Evolutionary conservation across 2,888 invertebrate genomes (phyloP), one percentile per base, ranked within the genome.

Genomic region (Acleris sparsana): DNA sequence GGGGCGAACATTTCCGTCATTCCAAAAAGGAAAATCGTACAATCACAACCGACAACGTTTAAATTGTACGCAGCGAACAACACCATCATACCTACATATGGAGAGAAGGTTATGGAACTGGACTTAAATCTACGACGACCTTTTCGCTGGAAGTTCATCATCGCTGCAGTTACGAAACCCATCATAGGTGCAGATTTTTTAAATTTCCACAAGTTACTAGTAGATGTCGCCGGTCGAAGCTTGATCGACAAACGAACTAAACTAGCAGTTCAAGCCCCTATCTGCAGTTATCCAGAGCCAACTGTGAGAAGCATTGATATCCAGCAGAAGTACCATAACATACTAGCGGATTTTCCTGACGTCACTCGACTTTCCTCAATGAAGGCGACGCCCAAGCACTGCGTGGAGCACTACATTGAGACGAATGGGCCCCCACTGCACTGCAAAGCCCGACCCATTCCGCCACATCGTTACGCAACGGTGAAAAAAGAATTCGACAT

Each of bases 1-100:
- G 22, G 43, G 6, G 43, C 43, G 11, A 43, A 43, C 3, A 49
- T 49, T 6, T 49, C 49, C 20, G 49, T 49, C 9, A 20, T 52
- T 1, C 52, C 52, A n/a, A 52, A 25, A 52, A 13, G 25, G 1
- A 52, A 7, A 52, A 7, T 3, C 13, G 5, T 25, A 16, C 52
- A 16, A 52, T 16, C 5, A n/a, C 22, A 18, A 52, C 52, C 52
- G 13, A 5, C 25, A 25, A 13, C 52, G 13, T 52, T 52, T n/a
- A 13, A 52, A 22, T 17, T 52, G 25, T 52, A 52, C 51, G 51
- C 51, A 18, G 51, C 51, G 2, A 51, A 51, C 22, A 22, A 52
- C 11, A 52, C 25, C 2, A 25, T 52, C 16, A 52, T 52, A 25
- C 22, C 52, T 1, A 52, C 52, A 29, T 52, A 52, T 5, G 52